Conservation (phyloP, 2,113 vertebrate genomes). For the Lasiurus cinereus region DNA sequence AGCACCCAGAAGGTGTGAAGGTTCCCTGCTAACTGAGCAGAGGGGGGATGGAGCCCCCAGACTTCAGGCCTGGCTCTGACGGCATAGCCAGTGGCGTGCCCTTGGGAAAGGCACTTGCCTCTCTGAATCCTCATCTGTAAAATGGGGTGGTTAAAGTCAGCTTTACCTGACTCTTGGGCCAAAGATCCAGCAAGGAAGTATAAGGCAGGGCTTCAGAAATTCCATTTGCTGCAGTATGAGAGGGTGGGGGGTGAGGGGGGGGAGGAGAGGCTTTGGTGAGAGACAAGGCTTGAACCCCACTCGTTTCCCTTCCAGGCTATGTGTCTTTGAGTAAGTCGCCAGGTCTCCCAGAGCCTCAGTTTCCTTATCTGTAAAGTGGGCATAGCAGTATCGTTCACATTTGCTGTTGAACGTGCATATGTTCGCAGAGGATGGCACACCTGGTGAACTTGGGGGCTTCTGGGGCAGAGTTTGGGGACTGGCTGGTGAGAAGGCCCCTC, state of each 20-base stretch:
- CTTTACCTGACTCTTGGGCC: not conserved
- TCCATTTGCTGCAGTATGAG: not conserved
- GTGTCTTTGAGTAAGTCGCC: not conserved
- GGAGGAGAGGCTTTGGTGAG: not conserved
- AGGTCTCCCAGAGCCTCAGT: not conserved
- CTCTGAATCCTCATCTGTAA: conserved; percentile 33
- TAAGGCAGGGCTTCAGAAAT: not conserved
- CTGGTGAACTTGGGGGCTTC: not conserved
- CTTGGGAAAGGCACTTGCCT: not conserved
- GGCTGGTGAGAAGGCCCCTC: not conserved
- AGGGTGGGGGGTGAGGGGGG: not conserved
- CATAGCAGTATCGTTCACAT: not conserved
- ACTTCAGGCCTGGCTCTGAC: not conserved
- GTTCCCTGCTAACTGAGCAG: not conserved
- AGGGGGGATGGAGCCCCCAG: not conserved
- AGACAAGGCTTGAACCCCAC: not conserved
- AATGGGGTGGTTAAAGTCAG: not conserved
- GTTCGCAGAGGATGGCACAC: not conserved
- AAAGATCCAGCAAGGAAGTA: not conserved
- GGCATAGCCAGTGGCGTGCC: accelerated
- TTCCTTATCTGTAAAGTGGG: not conserved
- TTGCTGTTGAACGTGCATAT: accelerated
- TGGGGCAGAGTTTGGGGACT: not conserved
- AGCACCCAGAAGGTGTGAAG: not conserved
- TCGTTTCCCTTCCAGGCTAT: not conserved